Conservation (phyloP, 2,888 invertebrate genomes). For the Hypena proboscidalis region DNA sequence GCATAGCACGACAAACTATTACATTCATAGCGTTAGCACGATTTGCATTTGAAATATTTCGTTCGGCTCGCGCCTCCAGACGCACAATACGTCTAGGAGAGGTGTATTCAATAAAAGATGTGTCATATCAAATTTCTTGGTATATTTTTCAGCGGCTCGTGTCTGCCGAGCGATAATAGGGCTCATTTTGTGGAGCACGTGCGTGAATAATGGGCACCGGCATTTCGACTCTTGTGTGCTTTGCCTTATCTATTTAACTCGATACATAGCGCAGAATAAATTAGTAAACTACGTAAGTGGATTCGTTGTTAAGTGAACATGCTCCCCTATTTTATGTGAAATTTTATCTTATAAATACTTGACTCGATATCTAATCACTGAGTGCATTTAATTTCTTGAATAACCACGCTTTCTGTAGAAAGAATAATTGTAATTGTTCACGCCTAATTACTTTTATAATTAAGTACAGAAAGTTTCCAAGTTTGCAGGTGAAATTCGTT, state of each 20-base stretch:
- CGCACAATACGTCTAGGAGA: constrained; percentile 74
- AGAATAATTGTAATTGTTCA: neutral
- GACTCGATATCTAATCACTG: neutral
- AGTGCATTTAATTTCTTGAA: neutral
- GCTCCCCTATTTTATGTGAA: constrained; percentile 19
- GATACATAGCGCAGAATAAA: constrained; percentile 40
- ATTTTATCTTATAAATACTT: constrained; percentile 1
- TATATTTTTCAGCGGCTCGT: constrained; percentile 81
- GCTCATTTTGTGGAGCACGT: constrained; percentile 75
- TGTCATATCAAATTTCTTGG: constrained; percentile 83
- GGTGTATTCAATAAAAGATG: constrained; percentile 68
- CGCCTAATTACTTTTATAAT: constrained; percentile 19
- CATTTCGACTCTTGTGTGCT: constrained; percentile 45
- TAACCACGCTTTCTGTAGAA: neutral
- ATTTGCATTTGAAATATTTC: constrained; percentile 85
- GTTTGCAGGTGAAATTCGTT: constrained; percentile 48
- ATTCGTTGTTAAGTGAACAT: constrained; percentile 22
- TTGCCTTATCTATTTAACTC: constrained; percentile 51
- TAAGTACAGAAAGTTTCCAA: constrained; percentile 23
- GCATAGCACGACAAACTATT: constrained; percentile 82
- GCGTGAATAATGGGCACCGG: constrained; percentile 66
- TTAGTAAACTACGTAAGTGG: constrained; percentile 32
- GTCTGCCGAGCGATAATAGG: constrained; percentile 70
- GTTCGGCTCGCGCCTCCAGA: constrained; percentile 74
- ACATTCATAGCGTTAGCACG: constrained; percentile 83